Evolutionary conservation across 2,113 vertebrate species (phyloP), one percentile per base, ranked within the genome.

Genomic region (Pluvianellus socialis): DNA sequence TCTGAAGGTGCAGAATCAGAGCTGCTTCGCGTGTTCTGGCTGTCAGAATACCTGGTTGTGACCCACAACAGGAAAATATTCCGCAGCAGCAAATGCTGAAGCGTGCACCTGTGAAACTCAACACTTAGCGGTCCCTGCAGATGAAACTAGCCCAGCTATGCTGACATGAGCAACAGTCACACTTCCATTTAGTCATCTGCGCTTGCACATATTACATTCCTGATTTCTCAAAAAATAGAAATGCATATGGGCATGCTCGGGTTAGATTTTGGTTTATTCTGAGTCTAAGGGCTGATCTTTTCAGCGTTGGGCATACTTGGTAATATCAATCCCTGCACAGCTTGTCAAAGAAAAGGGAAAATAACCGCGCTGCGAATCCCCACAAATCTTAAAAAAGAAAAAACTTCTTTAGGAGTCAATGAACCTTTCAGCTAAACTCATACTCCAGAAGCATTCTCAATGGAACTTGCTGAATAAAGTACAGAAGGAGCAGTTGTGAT

Each of bases 101-200:
- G 79, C 70, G 71, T 76, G 71, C 75, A 93, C 70, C 79, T 71
- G 66, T 88, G 92, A 91, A 95, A 88, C 73, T 61, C 87, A 75
- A 85, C 77, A 56, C 73, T 68, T 58, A 10, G 24, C 86, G 79
- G 58, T 38, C 76, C 49, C 45, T 65, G 17, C 5, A 88, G 38
- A 76, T n/a, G 14, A 90, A 96, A 88, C 14, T 35, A 86, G 62
- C 58, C 47, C 53, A 76, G 87, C 70, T 87, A 85, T 66, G 53
- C 77, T 88, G 92, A 93, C 74, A 93, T 28, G 71, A 91, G 66
- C 85, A 92, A 91, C 47, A 95, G 72, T 79, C 90, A 89, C 73
- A 49, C 80, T 92, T 87, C 58, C 80, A 74, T 91, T 85, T 91
- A 88, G 84, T 91, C 77, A 90, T 76, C 47, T 81, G 47, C 72